Evolutionary conservation across 1,140 invertebrate genomes (phyloP).

Genomic region (Drosophila funebris): DNA sequence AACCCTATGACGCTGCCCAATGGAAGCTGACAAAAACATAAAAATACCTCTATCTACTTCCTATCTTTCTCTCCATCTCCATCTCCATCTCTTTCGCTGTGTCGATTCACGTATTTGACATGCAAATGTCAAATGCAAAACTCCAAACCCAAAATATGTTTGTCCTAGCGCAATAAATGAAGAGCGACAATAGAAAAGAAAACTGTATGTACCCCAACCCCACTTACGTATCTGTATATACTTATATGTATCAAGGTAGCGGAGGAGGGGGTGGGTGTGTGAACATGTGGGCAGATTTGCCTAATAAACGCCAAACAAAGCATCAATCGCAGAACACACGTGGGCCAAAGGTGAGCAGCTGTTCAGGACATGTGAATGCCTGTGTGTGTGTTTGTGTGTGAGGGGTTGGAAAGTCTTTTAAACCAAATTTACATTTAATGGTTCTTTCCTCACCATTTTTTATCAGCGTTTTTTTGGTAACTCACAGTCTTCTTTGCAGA

Average conservation of each 20-base stretch:
- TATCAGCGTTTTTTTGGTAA: slow-evolving; percentile 45
- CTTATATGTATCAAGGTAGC: background rate
- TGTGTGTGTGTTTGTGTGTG: background rate
- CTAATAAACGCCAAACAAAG: slow-evolving; percentile 74
- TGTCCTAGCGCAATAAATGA: slow-evolving; percentile 68
- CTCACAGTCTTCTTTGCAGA: slow-evolving; percentile 84
- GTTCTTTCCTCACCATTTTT: background rate
- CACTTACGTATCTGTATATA: background rate
- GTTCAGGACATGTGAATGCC: background rate
- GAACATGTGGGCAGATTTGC: slow-evolving; percentile 64
- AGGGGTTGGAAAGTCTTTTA: background rate
- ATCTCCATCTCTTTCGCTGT: background rate
- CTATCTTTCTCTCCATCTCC: background rate
- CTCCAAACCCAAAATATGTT: slow-evolving; percentile 36
- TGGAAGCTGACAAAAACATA: slow-evolving; percentile 14
- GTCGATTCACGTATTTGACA: slow-evolving; percentile 39
- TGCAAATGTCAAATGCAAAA: slow-evolving; percentile 60
- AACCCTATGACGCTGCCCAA: no score
- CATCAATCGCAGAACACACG: slow-evolving; percentile 55
- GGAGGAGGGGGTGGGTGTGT: slow-evolving; percentile 3
- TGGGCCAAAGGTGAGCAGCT: slow-evolving; percentile 51
- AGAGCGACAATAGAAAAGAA: slow-evolving; percentile 55
- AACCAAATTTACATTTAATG: background rate
- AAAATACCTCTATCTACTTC: no score
- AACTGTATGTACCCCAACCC: background rate